Evolutionary conservation across 2,113 vertebrate genomes (phyloP).

Genomic region (Dinomys branickii): DNA sequence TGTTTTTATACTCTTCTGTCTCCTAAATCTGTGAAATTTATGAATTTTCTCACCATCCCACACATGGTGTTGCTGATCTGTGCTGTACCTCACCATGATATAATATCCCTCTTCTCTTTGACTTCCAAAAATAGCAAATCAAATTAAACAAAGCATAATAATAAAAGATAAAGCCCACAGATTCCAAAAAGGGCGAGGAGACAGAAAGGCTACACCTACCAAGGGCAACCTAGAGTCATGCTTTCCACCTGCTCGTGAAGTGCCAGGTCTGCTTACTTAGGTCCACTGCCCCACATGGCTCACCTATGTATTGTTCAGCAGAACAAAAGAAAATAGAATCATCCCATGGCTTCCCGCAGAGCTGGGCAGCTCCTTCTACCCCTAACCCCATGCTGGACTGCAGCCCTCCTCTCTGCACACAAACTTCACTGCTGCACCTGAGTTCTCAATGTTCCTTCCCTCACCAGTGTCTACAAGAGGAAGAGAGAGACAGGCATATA

Average conservation of each 20-base stretch:
- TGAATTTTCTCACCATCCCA: slow-evolving; percentile 61
- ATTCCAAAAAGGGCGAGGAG: not conserved
- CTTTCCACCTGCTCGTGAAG: not conserved
- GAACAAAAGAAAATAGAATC: not conserved
- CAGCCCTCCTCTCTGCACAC: not conserved
- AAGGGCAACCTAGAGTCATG: not conserved
- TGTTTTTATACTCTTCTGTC: slow-evolving; percentile 37
- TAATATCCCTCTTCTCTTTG: slow-evolving; percentile 8
- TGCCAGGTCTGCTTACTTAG: not conserved
- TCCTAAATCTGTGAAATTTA: slow-evolving; percentile 45
- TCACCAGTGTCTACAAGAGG: not conserved
- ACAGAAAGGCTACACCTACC: not conserved
- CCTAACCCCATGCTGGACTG: not conserved
- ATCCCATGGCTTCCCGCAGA: not conserved
- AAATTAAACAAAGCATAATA: slow-evolving; percentile 24
- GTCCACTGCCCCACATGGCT: not conserved
- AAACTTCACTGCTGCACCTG: not conserved
- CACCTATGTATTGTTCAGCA: not conserved
- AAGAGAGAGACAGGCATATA: not conserved
- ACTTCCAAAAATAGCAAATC: slow-evolving; percentile 37
- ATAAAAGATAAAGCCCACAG: not conserved
- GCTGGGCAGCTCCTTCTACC: not conserved
- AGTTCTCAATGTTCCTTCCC: not conserved
- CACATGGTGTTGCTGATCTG: not conserved
- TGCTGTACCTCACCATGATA: not conserved